These are phyloP conservation scores for Actinemys pallida DNA, from an alignment of 2,113 vertebrate species.

Conservation along the genomic window DNA sequence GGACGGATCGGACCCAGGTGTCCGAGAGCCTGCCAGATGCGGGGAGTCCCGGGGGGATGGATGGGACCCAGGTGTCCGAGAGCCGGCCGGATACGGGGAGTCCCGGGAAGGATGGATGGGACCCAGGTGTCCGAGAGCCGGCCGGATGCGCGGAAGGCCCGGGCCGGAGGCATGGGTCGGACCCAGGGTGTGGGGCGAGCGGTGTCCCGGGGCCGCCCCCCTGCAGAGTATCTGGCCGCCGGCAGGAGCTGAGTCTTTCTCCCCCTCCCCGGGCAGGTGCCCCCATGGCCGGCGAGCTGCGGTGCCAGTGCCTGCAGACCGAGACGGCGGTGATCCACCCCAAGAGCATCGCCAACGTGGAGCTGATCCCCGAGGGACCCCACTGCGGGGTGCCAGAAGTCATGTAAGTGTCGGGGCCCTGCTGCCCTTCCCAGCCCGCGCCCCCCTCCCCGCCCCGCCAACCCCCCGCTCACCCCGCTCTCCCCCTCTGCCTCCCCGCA, in stretches of 20 bases:
- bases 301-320: conserved; percentile 44
- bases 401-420: conserved; percentile 45
- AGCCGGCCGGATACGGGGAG: too few species aligned
- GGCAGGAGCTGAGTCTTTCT: neutral
- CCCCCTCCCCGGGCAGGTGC: neutral
- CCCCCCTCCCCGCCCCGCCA: neutral
- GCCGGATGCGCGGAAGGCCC: too few species aligned
- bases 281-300: conserved; percentile 2
- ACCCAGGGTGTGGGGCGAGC: too few species aligned
- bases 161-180: too few species aligned
- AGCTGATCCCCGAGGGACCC: conserved; percentile 42
- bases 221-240: neutral
- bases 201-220: neutral
- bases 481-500: conserved; percentile 41
- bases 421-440: neutral
- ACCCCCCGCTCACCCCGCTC: rapidly evolving
- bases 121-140: too few species aligned
- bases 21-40: too few species aligned
- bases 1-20: too few species aligned
- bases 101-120: too few species aligned
- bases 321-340: neutral
- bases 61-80: too few species aligned
- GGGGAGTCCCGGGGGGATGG: too few species aligned
- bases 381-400: conserved; percentile 54
- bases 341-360: conserved; percentile 22